Conservation (phyloP, 2,113 vertebrate genomes). For the Oryzias javanicus region DNA sequence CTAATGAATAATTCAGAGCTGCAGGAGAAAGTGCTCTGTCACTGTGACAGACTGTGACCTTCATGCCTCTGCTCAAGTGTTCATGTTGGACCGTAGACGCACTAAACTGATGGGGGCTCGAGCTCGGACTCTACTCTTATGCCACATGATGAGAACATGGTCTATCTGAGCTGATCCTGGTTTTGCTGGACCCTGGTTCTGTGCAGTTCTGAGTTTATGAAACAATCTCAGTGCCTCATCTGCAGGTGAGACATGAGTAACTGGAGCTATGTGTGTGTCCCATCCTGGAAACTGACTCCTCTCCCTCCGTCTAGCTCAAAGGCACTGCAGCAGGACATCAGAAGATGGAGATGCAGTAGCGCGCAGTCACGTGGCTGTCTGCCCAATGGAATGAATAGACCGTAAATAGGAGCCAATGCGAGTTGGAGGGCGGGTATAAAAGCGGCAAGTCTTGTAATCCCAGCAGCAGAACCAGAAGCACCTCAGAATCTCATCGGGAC, state of each 20-base stretch:
- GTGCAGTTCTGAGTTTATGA: neutral
- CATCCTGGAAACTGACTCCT: neutral
- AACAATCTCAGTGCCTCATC: too few species aligned
- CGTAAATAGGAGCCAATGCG: conserved; percentile 66
- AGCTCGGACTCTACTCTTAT: neutral
- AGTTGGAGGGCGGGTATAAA: conserved; percentile 55
- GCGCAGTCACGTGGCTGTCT: conserved; percentile 13
- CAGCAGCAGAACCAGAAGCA: conserved; percentile 42
- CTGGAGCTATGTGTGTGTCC: neutral
- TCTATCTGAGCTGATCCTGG: neutral
- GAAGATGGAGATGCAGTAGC: neutral
- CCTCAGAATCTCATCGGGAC: conserved; percentile 18
- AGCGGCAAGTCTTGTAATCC: conserved; percentile 47
- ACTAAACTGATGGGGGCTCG: neutral
- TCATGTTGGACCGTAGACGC: neutral
- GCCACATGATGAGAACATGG: too few species aligned
- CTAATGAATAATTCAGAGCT: conserved; percentile 44
- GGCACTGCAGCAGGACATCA: conserved; percentile 32
- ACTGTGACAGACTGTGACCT: neutral
- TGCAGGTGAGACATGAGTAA: too few species aligned
- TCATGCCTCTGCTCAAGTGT: neutral
- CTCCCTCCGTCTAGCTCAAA: conserved; percentile 16
- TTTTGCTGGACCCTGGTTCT: neutral
- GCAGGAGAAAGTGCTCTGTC: conserved; percentile 46
- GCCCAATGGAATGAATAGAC: conserved; percentile 69